These are phyloP conservation scores for Yponomeuta malinellus DNA, from an alignment of 2,888 invertebrate species.

Conservation along the genomic window DNA sequence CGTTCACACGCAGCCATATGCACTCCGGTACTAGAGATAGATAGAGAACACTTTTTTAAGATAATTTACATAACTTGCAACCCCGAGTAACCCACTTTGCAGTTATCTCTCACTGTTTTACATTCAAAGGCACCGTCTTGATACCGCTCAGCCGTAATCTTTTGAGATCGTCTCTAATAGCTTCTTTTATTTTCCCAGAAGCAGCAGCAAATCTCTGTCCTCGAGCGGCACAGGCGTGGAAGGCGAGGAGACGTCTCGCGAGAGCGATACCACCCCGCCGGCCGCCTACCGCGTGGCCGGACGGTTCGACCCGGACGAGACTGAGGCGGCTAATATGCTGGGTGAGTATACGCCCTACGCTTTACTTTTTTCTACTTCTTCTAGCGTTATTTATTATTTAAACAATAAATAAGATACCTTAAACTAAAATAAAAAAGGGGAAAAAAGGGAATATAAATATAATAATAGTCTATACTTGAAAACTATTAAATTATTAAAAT, in stretches of 20 bases:
- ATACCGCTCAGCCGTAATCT: neutral
- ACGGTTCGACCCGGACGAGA: conserved; percentile 94
- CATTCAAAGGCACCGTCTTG: neutral
- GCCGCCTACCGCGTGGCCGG: conserved; percentile 87
- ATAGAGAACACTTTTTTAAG: too few species aligned
- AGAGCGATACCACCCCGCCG: conserved; percentile 91
- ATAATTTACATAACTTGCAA: too few species aligned
- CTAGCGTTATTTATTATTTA: too few species aligned
- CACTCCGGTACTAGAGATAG: too few species aligned
- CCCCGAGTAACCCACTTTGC: too few species aligned
- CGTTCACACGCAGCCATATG: neutral
- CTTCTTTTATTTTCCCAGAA: conserved; percentile 40
- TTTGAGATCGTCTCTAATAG: too few species aligned
- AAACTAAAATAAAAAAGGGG: too few species aligned
- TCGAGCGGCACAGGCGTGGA: conserved; percentile 76
- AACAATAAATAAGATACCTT: too few species aligned
- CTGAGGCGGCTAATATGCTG: conserved; percentile 97
- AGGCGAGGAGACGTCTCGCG: conserved; percentile 93
- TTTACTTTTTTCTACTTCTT: too few species aligned
- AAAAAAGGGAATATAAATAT: too few species aligned
- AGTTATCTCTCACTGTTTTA: neutral
- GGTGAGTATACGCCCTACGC: conserved; percentile 66
- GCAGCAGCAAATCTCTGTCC: conserved; percentile 76
- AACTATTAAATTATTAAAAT: too few species aligned
- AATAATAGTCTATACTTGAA: too few species aligned